Evolutionary conservation across 2,797 vertebrate genomes (phyloP), one percentile per base, ranked within the genome.

Genomic region (Halcyon smyrnensis): DNA sequence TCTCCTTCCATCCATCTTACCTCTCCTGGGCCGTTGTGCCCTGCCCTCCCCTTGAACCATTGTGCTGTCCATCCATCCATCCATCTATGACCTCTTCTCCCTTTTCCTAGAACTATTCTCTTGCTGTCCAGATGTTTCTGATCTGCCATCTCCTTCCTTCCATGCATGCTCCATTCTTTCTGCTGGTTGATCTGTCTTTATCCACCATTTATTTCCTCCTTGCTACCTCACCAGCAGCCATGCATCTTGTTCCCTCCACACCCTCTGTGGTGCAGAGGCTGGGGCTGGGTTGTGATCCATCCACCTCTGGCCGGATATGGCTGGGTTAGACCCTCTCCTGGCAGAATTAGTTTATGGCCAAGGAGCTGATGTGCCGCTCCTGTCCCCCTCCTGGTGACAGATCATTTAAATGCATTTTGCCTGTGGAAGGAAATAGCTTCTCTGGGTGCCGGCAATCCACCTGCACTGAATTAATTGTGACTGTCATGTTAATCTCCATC

Each of bases 321-420:
- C 62, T 18, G 36, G n/a, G 12, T 63, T 6, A n/a, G 74, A 30
- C 20, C 30, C 39, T 84, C 28, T 88, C 71, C 77, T 0, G 4
- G 48, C 77, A n/a, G 77, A 80, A 90, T 88, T 20, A 69, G 27
- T 43, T 78, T 15, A 59, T 7, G 27, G 62, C 76, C 45, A 8
- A 41, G 67, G 37, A 86, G 15, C 0, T 1, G 43, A 78, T 53
- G 59, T 10, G 8, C 84, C 10, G 2, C 65, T 53, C 23, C 50
- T 2, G 20, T 63, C 45, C 51, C 68, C 24, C 77, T 89, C 64
- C 64, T 3, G 54, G 91, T 24, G 30, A 6, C 63, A 91, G 71
- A 83, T 95, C 51, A 2, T 87, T 93, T 94, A 84, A 96, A 94
- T 89, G 92, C 82, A 53, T 95, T 79, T 94, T 54, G 71, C 63